Conservation (phyloP, 2,113 vertebrate species). For the Lophochroa leadbeateri region DNA sequence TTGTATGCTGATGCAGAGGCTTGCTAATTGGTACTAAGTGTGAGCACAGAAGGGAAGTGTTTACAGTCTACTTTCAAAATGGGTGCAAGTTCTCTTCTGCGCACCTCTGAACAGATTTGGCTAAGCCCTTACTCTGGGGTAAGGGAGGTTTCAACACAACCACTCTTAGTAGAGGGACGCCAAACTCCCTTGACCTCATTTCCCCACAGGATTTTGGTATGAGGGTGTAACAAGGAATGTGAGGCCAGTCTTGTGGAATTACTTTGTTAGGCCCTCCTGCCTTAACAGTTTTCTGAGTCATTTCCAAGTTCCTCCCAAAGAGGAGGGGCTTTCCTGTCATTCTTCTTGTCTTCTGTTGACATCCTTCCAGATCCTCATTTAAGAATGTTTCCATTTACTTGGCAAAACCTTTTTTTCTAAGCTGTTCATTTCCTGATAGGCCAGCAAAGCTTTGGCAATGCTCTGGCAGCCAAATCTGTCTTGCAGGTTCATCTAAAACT, state of each 20-base stretch:
- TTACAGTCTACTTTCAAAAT: not conserved
- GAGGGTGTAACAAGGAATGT: not conserved
- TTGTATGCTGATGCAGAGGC: not conserved
- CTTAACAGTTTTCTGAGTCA: not conserved
- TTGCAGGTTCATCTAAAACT: not conserved
- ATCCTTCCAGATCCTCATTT: not conserved
- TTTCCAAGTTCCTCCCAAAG: not conserved
- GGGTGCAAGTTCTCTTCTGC: not conserved
- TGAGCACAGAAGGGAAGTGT: not conserved
- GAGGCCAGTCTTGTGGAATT: not conserved
- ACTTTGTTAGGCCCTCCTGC: not conserved
- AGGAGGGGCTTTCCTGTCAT: not conserved
- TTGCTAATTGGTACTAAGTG: not conserved
- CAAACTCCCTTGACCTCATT: not conserved
- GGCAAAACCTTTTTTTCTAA: not conserved
- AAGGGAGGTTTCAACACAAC: not conserved
- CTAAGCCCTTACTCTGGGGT: not conserved
- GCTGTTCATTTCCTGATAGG: not conserved
- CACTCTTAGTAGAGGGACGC: not conserved
- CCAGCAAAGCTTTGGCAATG: not conserved
- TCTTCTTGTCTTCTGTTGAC: not conserved
- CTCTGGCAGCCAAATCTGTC: not conserved
- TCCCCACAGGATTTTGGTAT: not conserved
- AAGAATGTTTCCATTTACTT: not conserved
- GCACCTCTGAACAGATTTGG: not conserved